Conservation (phyloP, 2,797 vertebrate species). For the Malacoraja senta region DNA sequence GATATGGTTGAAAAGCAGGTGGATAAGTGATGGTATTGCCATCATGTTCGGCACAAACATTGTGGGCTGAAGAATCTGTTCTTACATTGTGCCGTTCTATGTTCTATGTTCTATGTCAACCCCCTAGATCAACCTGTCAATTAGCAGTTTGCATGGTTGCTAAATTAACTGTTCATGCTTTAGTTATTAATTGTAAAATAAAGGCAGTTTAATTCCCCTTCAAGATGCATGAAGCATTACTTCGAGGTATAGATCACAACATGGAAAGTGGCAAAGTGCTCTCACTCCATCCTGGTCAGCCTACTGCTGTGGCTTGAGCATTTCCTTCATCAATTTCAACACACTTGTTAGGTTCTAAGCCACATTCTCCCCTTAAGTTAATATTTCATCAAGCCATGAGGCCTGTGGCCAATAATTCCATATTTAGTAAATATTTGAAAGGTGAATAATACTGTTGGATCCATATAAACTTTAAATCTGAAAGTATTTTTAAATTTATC, state of each 20-base stretch:
- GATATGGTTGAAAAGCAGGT: too few relatives aligned
- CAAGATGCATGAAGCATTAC: neutral
- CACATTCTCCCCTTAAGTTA: neutral
- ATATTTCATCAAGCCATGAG: neutral
- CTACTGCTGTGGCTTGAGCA: neutral
- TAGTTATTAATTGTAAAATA: neutral
- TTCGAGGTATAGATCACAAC: neutral
- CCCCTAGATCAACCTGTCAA: neutral
- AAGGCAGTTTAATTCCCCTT: neutral
- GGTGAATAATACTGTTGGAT: neutral
- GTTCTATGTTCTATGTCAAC: too few relatives aligned
- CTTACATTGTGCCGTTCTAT: too few relatives aligned
- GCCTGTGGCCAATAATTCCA: neutral
- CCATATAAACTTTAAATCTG: too few relatives aligned
- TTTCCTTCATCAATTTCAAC: neutral
- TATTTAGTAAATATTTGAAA: neutral
- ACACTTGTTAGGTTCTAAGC: neutral
- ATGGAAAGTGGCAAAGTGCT: neutral
- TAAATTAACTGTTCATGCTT: neutral
- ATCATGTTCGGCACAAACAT: too few relatives aligned
- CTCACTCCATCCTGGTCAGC: neutral
- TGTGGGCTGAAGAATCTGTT: too few relatives aligned
- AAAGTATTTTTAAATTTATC: too few relatives aligned
- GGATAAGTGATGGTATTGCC: too few relatives aligned
- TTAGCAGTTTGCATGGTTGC: too few relatives aligned